These are phyloP conservation scores for Vultur gryphus DNA, from an alignment of 2,797 vertebrate species.

Conservation along the genomic window DNA sequence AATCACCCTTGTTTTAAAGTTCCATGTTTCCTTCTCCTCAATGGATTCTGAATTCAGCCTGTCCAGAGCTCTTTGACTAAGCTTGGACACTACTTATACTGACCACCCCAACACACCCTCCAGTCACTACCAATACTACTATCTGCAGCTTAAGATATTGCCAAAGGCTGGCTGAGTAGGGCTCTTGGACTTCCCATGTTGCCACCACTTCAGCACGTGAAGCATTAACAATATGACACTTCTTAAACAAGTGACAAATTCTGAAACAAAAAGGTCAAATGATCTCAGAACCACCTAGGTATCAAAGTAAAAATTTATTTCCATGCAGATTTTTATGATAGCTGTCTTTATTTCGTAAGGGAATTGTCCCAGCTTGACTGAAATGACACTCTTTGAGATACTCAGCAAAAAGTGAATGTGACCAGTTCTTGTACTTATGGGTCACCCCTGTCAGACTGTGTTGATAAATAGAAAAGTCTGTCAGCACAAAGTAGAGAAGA, in stretches of 20 bases:
- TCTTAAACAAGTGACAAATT: neutral
- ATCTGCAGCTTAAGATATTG: neutral
- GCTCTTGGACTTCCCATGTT: neutral
- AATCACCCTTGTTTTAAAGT: neutral
- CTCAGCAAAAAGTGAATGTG: neutral
- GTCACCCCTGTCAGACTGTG: conserved; percentile 11
- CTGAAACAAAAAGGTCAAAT: neutral
- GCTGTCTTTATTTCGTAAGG: neutral
- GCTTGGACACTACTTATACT: rapidly evolving
- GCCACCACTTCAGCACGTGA: neutral
- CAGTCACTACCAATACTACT: neutral
- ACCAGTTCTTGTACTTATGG: neutral
- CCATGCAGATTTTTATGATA: neutral
- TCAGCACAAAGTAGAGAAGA: conserved; percentile 1
- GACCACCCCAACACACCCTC: neutral
- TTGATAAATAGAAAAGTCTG: conserved; percentile 7
- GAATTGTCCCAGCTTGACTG: neutral
- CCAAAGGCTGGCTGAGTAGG: neutral
- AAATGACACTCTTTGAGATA: neutral
- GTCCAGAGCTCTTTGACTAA: neutral
- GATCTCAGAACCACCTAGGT: neutral
- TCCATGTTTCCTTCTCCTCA: neutral
- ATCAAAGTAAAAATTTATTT: neutral
- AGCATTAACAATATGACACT: neutral
- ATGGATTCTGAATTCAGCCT: neutral